Conservation (phyloP, 1,140 invertebrate species). For the Heliconius eleuchia region DNA sequence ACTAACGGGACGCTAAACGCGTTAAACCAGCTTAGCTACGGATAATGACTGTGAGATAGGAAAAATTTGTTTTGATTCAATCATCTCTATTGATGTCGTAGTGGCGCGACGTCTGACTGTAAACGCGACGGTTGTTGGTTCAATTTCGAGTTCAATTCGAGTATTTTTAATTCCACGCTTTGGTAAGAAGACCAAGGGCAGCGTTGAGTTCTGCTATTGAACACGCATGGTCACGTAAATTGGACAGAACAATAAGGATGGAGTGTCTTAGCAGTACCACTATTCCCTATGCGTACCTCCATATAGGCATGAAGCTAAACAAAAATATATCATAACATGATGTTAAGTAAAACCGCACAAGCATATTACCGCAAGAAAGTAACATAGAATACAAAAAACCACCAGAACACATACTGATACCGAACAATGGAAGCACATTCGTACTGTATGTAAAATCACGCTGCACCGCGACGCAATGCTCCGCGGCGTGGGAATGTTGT, state of each 20-base stretch:
- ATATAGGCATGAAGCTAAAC: too few species aligned
- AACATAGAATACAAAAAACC: not conserved
- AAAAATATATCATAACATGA: too few species aligned
- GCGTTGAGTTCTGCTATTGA: too few species aligned
- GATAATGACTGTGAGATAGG: conserved; percentile 5
- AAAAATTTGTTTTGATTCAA: conserved; percentile 1
- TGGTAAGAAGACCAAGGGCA: not conserved
- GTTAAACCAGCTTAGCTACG: conserved; percentile 6
- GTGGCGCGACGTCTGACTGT: not conserved
- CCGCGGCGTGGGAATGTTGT: not conserved
- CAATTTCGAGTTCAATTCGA: not conserved
- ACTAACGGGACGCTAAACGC: conserved; percentile 11
- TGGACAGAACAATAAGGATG: too few species aligned
- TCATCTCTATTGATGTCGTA: not conserved
- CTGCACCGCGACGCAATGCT: not conserved
- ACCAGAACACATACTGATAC: not conserved
- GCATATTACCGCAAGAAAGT: too few species aligned
- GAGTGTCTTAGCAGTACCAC: too few species aligned
- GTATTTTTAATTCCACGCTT: not conserved
- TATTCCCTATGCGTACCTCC: too few species aligned
- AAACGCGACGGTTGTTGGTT: not conserved
- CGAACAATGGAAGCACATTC: not conserved
- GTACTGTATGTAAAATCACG: not conserved
- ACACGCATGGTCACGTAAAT: too few species aligned
- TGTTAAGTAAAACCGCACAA: too few species aligned